A percentile compares a stretch with the other conserved stretches of the same genome.
Conservation (phyloP, 2,888 invertebrate species). For the Patella caerulea region DNA sequence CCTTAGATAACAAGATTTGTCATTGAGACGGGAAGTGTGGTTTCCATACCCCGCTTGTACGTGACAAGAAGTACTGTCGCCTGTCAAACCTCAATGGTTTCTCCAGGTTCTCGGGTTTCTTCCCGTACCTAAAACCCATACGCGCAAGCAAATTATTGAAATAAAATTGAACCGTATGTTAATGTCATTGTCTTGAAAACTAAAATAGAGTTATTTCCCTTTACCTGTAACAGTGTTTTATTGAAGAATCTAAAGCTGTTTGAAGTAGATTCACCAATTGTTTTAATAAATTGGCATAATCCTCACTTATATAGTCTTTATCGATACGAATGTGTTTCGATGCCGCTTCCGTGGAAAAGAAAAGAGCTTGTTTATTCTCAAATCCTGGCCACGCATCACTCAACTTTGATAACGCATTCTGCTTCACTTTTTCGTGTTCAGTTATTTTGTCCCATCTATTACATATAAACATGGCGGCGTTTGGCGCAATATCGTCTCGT, state of each 20-base stretch:
- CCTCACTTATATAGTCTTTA: constrained; percentile 55
- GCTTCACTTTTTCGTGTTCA: constrained; percentile 46
- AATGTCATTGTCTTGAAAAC: too few species aligned
- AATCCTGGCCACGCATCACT: constrained; percentile 56
- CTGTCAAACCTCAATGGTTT: too few species aligned
- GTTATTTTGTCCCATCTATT: constrained; percentile 61
- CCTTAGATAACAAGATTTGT: too few species aligned
- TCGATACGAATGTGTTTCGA: constrained; percentile 39
- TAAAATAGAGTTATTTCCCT: constrained; percentile 17
- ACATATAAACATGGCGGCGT: constrained; percentile 62
- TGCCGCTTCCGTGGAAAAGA: constrained; percentile 50
- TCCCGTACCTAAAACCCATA: too few species aligned
- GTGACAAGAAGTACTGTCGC: too few species aligned
- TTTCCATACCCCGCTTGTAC: too few species aligned
- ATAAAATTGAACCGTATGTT: too few species aligned
- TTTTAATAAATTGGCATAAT: constrained; percentile 45
- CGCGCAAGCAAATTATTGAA: too few species aligned
- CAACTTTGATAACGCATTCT: constrained; percentile 49
- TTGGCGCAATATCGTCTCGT: constrained; percentile 45
- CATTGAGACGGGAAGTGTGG: too few species aligned
- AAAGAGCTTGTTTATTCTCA: constrained; percentile 48
- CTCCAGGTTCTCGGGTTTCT: too few species aligned
- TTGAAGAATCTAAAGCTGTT: constrained; percentile 44
- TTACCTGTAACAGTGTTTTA: constrained; percentile 58
- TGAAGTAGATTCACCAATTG: constrained; percentile 49